A percentile compares a stretch with the other conserved stretches of the same genome.
These are phyloP conservation scores for Orthochromis indermauri DNA, from an alignment of 2,113 vertebrate species.

Conservation along the genomic window DNA sequence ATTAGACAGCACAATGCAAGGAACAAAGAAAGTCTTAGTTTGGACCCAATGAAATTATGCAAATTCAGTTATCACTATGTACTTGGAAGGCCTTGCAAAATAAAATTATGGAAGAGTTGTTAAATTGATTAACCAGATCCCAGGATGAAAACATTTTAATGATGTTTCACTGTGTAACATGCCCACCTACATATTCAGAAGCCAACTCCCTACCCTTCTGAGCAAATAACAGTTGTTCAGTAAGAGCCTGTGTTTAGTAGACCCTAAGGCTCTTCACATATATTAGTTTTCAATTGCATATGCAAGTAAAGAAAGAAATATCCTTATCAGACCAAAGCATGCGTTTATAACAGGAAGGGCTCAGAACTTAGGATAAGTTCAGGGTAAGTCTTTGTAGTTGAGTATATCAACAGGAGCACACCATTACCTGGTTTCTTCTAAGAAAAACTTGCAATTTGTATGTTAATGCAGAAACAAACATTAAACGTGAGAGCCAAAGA, in stretches of 20 bases:
- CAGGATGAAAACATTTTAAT: background rate
- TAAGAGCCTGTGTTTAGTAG: background rate
- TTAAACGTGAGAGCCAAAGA: constrained; percentile 14
- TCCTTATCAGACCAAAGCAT: background rate
- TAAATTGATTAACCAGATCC: background rate
- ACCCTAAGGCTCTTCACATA: background rate
- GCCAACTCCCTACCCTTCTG: background rate
- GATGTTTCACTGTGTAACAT: background rate
- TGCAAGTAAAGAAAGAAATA: background rate
- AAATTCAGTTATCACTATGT: background rate
- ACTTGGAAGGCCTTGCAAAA: background rate
- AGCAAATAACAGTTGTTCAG: background rate
- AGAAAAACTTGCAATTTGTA: background rate
- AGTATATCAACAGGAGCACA: background rate
- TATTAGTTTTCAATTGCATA: background rate
- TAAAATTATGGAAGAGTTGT: background rate
- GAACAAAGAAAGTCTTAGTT: background rate
- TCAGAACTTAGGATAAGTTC: background rate
- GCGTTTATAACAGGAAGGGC: background rate
- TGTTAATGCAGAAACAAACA: constrained; percentile 25
- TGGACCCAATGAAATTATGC: background rate
- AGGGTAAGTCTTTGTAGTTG: background rate
- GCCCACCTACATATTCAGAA: background rate
- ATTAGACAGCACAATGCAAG: background rate
- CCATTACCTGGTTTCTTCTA: background rate